Conservation (phyloP, 2,797 vertebrate species). For the Sebastiscus tertius region DNA sequence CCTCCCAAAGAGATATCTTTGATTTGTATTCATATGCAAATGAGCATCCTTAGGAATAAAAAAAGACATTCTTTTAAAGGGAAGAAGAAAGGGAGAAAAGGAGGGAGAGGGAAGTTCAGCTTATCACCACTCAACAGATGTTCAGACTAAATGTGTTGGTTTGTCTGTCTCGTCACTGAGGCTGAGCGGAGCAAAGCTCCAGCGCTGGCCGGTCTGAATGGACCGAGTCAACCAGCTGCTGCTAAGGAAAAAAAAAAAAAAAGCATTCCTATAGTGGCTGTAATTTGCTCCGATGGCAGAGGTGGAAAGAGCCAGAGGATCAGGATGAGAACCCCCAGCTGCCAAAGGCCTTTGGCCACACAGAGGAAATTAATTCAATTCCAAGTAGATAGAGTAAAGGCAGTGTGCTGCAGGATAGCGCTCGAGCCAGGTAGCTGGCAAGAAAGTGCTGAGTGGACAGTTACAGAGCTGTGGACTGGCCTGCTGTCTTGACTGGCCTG, state of each 20-base stretch:
- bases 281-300: conserved; percentile 72
- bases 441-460: conserved; percentile 39
- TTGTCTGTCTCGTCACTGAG: conserved; percentile 47
- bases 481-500: neutral
- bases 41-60: conserved; percentile 45
- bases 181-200: conserved; percentile 48
- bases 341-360: conserved; percentile 71
- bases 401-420: conserved; percentile 35
- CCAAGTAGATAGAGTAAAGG: conserved; percentile 57
- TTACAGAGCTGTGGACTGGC: neutral
- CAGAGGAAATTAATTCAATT: conserved; percentile 63
- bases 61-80: conserved; percentile 47
- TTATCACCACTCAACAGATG: conserved; percentile 74
- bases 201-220: conserved; percentile 53
- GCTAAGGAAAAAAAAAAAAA: conserved; percentile 47
- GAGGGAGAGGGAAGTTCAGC: conserved; percentile 46
- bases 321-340: conserved; percentile 53
- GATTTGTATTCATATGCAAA: conserved; percentile 74
- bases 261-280: conserved; percentile 48
- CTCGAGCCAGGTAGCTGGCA: conserved; percentile 39
- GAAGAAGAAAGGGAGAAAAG: conserved; percentile 16
- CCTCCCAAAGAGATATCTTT: conserved; percentile 60
- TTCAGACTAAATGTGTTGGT: conserved; percentile 56
- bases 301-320: conserved; percentile 63
- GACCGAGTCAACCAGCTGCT: conserved; percentile 56